phyloP scores from a whole-genome alignment of 2,113 vertebrate species.

The Cranoglanis bouderius region DNA sequence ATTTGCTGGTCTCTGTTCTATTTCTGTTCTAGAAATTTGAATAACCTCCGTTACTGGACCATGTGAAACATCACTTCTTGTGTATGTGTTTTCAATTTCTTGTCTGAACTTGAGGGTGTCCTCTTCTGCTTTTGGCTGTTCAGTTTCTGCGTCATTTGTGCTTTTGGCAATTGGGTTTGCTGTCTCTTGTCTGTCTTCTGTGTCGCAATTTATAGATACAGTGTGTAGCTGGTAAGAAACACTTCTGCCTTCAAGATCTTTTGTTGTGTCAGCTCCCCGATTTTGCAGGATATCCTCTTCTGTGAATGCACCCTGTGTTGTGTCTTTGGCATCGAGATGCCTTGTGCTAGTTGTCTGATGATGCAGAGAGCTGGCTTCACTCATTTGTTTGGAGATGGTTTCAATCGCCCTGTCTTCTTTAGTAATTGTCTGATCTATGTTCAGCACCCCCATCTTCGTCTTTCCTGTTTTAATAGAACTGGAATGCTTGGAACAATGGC shows the following conservation, averaged over 20 bases:
- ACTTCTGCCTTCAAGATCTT: neutral
- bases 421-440: neutral
- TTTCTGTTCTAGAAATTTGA: neutral
- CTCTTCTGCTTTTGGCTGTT: neutral
- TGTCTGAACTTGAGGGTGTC: neutral
- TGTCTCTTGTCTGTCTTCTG: neutral
- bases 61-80: neutral
- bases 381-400: neutral
- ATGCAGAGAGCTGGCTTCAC: neutral
- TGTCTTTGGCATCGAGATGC: neutral
- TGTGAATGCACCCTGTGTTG: neutral
- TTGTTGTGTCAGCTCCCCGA: neutral
- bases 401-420: neutral
- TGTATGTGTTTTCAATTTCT: neutral
- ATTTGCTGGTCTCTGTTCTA: neutral
- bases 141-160: neutral
- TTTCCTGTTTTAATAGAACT: neutral
- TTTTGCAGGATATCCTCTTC: neutral
- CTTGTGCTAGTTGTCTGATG: neutral
- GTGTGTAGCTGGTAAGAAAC: neutral
- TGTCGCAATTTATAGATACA: neutral
- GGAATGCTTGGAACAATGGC: neutral
- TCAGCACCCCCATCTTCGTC: neutral
- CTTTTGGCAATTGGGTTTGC: neutral
- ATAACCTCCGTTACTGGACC: neutral